Evolutionary conservation across 2,113 vertebrate species (phyloP), one percentile per base, ranked within the genome.

Genomic region (Hystrix brachyura): DNA sequence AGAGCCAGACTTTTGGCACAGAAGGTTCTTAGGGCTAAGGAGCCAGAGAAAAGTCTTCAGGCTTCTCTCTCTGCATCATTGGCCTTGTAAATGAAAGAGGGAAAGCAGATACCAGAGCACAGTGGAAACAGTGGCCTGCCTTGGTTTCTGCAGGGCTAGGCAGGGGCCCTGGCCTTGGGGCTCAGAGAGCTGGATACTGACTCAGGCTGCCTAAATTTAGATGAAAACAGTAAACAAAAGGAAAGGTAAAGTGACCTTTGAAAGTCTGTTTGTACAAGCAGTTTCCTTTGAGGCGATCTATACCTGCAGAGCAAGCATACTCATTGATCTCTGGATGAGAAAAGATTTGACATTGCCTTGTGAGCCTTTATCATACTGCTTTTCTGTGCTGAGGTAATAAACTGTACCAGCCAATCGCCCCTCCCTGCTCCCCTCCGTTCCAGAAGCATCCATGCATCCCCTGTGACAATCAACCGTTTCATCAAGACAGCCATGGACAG

Each of bases 281-380:
- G 4, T 62, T 79, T 94, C n/a, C 71, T 82, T 62, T n/a, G 74
- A 48, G 38, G 32, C 78, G 27, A 10, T 79, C 81, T 83, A 4
- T 93, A 48, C 25, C 60, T 67, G 55, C 55, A 6, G 34, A 23
- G 46, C 32, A 21, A 93, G 25, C 32, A 12, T 29, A 38, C 71
- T 82, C 21, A 85, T 32, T 43, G 74, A 94, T 87, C 94, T 91
- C 92, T 92, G 74, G 51, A 57, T 88, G 57, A 93, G 62, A 67
- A 91, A 78, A 55, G 81, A 43, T 17, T 90, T 90, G 91, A 43
- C 34, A 15, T 51, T 71, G 64, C 79, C 12, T 19, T 59, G 18
- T 62, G 76, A 90, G n/a, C 55, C 89, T 59, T 69, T 74, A 8
- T 19, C 2, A 25, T 14, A 19, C n/a, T 55, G 25, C 18, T 80